Conservation (phyloP, 2,113 vertebrate genomes). For the Procavia capensis region DNA sequence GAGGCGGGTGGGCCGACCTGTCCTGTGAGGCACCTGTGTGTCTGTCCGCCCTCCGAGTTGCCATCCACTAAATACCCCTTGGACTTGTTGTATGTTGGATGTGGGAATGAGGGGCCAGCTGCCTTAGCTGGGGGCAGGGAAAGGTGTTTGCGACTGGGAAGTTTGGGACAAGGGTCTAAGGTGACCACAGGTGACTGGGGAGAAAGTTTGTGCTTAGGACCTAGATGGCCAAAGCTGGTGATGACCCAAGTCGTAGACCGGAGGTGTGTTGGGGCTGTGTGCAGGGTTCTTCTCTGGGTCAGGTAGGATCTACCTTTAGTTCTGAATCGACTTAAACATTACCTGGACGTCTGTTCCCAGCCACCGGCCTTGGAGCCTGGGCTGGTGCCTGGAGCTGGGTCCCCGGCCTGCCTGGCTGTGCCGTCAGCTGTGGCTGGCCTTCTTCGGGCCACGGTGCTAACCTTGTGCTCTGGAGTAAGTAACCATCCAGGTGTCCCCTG, state of each 20-base stretch:
- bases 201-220: neutral
- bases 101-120: too few species aligned
- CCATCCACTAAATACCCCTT: too few species aligned
- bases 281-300: neutral
- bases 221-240: neutral
- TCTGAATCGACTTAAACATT: neutral
- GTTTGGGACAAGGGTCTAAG: accelerated
- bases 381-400: neutral
- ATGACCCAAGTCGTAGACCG: accelerated
- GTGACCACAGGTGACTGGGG: accelerated
- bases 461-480: too few species aligned
- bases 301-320: neutral
- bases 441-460: neutral
- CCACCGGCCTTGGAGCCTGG: accelerated
- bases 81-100: too few species aligned
- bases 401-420: neutral
- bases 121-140: neutral
- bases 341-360: neutral
- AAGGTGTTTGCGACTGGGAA: accelerated
- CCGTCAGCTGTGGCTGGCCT: neutral
- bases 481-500: too few species aligned
- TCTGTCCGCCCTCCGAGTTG: too few species aligned
- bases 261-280: neutral
- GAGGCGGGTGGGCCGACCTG: too few species aligned
- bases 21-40: neutral